phyloP scores from a whole-genome alignment of 92 coral and sea anemone species.

The Epizoanthus scotinus region DNA sequence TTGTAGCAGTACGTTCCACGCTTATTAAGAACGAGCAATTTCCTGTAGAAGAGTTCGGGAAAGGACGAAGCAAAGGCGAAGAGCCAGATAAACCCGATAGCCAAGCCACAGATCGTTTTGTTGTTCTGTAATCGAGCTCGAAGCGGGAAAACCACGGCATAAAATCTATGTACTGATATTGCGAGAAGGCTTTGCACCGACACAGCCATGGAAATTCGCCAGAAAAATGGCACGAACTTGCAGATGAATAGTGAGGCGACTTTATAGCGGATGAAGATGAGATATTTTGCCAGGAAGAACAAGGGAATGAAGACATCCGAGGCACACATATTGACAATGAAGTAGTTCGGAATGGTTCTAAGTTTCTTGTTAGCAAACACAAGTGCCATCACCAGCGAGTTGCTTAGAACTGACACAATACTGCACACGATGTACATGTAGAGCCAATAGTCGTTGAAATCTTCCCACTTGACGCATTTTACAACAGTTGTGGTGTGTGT shows the following conservation, averaged over 20 bases:
- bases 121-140: conserved; percentile 6
- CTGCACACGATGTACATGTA: conserved; percentile 19
- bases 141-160: conserved; percentile 18
- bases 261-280: conserved; percentile 8
- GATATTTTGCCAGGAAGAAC: conserved; percentile 18
- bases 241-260: conserved; percentile 21
- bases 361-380: conserved; percentile 14
- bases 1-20: conserved; percentile 11
- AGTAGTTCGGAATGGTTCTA: conserved; percentile 3
- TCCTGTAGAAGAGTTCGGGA: conserved; percentile 25
- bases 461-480: conserved; percentile 3
- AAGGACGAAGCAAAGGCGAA: conserved; percentile 4
- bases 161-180: conserved; percentile 31
- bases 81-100: conserved; percentile 27
- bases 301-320: conserved; percentile 19
- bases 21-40: neutral
- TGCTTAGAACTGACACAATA: conserved; percentile 1
- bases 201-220: conserved; percentile 30
- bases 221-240: conserved; percentile 27
- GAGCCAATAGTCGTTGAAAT: conserved; percentile 23
- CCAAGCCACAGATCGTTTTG: neutral
- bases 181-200: conserved; percentile 23
- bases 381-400: conserved; percentile 24
- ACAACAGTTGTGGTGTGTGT: too few species aligned
- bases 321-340: conserved; percentile 36